Percentiles rank a stretch among this genome's conserved stretches.
These are phyloP conservation scores for Steatocranus sp. DNA, from an alignment of 2,797 vertebrate genomes.

Conservation along the genomic window DNA sequence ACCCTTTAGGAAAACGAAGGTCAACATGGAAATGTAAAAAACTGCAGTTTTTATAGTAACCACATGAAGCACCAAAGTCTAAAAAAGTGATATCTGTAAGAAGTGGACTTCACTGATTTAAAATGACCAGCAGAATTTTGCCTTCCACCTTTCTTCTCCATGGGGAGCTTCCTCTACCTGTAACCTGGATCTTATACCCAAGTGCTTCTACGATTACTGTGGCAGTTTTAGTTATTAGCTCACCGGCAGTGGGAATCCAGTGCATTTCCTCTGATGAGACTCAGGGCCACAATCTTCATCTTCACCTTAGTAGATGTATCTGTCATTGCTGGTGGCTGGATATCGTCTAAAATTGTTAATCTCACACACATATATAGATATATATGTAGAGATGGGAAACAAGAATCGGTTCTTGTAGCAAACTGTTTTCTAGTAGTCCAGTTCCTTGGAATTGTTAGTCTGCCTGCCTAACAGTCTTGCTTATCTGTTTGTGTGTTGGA, in stretches of 20 bases:
- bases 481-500: not conserved
- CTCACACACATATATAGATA: accelerated
- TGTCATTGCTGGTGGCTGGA: not conserved
- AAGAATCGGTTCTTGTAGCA: not conserved
- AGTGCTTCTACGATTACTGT: not conserved
- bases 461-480: not conserved
- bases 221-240: not conserved
- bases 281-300: not conserved
- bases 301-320: not conserved
- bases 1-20: not conserved
- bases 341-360: not conserved
- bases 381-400: not conserved
- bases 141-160: not conserved
- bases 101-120: not conserved
- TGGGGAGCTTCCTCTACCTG: not conserved
- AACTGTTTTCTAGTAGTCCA: not conserved
- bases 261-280: not conserved
- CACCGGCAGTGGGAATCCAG: not conserved
- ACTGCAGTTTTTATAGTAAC: not conserved
- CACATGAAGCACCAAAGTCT: not conserved
- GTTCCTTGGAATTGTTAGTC: not conserved
- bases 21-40: not conserved
- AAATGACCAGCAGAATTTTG: not conserved
- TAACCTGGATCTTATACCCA: not conserved
- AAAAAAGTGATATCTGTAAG: not conserved